Evolutionary conservation across 2,888 invertebrate species (phyloP).

Genomic region (Pollenia amentaria): DNA sequence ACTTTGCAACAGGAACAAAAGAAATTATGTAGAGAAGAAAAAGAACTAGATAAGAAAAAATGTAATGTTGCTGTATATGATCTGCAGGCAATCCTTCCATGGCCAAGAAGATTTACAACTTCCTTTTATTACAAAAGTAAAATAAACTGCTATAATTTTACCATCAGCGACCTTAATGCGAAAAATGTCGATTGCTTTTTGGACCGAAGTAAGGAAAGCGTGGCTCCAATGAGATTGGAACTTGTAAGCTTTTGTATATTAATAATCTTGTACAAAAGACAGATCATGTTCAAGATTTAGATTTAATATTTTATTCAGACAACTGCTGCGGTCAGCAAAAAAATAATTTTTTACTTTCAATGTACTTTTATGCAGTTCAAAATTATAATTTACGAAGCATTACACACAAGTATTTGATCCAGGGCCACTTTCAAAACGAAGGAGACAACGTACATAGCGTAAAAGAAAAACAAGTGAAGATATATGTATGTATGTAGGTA

Average conservation of each 20-base stretch:
- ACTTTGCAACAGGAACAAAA: conserved; percentile 41
- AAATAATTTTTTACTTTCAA: conserved; percentile 47
- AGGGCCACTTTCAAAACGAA: conserved; percentile 80
- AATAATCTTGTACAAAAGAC: conserved; percentile 60
- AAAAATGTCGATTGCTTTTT: no score
- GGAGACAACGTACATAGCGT: conserved; percentile 79
- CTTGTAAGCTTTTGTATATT: no score
- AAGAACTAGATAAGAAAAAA: conserved; percentile 59
- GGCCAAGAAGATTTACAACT: conserved; percentile 28
- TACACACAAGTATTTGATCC: conserved; percentile 79
- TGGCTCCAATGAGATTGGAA: no score
- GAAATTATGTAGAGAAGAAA: conserved; percentile 51
- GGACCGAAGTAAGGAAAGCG: no score
- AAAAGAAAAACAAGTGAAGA: conserved; percentile 78
- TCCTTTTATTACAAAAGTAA: conserved; percentile 26
- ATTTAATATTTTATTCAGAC: conserved; percentile 78
- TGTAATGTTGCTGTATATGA: conserved; percentile 64
- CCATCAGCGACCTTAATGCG: no score
- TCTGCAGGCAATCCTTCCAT: conserved; percentile 61
- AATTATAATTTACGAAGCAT: conserved; percentile 73
- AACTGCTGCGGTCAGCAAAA: conserved; percentile 78
- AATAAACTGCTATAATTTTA: conserved; percentile 59
- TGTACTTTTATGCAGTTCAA: conserved; percentile 52
- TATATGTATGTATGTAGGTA: conserved; percentile 77
- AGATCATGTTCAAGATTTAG: conserved; percentile 63